Evolutionary conservation across 2,797 vertebrate species (phyloP).

Genomic region (Menidia menidia): DNA sequence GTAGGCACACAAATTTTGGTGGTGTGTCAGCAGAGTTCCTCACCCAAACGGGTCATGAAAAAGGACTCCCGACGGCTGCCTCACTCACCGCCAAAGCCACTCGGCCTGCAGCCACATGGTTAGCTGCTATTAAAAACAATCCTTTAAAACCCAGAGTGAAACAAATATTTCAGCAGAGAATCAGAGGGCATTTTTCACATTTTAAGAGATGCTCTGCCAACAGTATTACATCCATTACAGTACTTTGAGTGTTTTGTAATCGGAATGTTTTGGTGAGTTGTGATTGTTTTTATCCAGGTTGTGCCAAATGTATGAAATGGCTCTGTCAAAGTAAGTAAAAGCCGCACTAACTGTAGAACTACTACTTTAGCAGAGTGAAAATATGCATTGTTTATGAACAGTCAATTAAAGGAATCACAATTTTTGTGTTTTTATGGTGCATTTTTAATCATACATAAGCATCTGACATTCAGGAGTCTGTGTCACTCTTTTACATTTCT

Average conservation of each 20-base stretch:
- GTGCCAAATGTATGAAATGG: not conserved
- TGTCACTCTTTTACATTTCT: not conserved
- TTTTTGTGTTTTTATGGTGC: not conserved
- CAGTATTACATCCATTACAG: constrained; percentile 22
- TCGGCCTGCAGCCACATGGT: constrained; percentile 67
- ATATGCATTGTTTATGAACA: not conserved
- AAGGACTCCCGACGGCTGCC: constrained; percentile 71
- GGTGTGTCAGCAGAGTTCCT: constrained; percentile 71
- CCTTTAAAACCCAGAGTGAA: constrained; percentile 63
- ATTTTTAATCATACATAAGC: not conserved
- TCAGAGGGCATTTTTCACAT: constrained; percentile 65
- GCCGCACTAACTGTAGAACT: not conserved
- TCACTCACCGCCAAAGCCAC: constrained; percentile 63
- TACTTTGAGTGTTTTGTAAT: not conserved
- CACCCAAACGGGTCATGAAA: constrained; percentile 77
- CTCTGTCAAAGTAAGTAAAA: not conserved
- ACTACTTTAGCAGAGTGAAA: not conserved
- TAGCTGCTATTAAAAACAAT: constrained; percentile 73
- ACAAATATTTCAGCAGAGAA: constrained; percentile 63
- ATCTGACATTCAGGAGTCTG: not conserved
- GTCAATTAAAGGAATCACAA: not conserved
- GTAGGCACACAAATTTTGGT: constrained; percentile 49
- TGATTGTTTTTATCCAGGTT: not conserved
- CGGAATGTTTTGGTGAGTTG: not conserved
- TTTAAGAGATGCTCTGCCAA: constrained; percentile 45